Percentiles rank a stretch among this genome's conserved stretches.
Evolutionary conservation across 1,140 invertebrate species (phyloP).

Genomic region (Meloidogyne hapla): DNA sequence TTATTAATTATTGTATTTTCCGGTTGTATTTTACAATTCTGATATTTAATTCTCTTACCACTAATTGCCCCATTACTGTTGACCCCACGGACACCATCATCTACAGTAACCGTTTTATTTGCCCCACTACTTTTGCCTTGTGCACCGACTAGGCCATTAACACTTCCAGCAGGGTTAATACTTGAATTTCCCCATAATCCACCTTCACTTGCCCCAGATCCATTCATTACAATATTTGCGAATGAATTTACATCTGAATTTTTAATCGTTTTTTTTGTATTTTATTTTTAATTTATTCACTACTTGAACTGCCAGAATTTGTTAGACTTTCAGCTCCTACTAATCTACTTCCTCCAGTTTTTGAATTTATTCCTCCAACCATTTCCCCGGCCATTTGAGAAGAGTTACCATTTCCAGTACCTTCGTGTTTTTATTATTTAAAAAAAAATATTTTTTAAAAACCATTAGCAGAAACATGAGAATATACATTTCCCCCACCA

Average conservation of each 20-base stretch:
- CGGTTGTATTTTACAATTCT: neutral
- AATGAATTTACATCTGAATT: conserved; percentile 17
- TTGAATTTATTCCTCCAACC: conserved; percentile 9
- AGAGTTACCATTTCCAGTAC: conserved; percentile 14
- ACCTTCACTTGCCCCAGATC: conserved; percentile 16
- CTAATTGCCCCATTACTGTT: neutral
- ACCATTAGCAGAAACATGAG: conserved; percentile 7
- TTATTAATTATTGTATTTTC: neutral
- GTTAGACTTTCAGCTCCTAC: conserved; percentile 7
- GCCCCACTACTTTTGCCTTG: neutral
- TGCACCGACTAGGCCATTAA: neutral
- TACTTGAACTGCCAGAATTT: neutral
- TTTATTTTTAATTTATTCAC: conserved; percentile 4
- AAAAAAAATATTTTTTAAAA: neutral
- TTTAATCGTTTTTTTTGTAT: neutral
- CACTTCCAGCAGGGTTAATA: neutral
- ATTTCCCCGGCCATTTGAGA: neutral
- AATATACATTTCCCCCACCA: neutral
- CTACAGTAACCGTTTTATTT: conserved; percentile 16
- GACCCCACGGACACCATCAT: conserved; percentile 1
- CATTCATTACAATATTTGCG: conserved; percentile 12
- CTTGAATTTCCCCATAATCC: conserved; percentile 21
- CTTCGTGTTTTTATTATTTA: neutral
- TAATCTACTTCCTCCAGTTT: conserved; percentile 13
- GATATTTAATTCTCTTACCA: conserved; percentile 1